Conservation (phyloP, 2,888 invertebrate species). For the Liposcelis brunnea region DNA sequence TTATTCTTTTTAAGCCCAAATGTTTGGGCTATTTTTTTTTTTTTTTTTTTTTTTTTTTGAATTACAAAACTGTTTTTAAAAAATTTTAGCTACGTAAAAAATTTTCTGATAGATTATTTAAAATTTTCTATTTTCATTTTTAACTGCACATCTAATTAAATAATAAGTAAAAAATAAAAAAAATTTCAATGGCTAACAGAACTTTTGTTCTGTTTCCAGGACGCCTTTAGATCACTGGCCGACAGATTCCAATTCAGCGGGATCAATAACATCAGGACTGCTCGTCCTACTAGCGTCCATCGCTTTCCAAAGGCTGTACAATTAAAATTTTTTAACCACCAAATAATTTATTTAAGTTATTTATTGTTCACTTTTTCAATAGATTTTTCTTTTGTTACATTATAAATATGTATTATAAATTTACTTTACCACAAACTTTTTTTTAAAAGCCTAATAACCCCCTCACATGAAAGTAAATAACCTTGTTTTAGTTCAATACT, state of each 20-base stretch:
- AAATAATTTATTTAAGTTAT: background rate
- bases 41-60: too few relatives aligned
- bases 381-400: background rate
- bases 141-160: too few relatives aligned
- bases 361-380: background rate
- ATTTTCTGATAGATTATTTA: too few relatives aligned
- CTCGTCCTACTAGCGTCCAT: background rate
- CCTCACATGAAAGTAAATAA: background rate
- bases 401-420: background rate
- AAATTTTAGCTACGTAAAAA: too few relatives aligned
- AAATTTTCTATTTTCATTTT: too few relatives aligned
- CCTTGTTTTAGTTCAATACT: too few relatives aligned
- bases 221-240: background rate
- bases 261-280: background rate
- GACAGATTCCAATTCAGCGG: background rate
- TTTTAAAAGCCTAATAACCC: background rate
- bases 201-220: background rate
- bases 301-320: background rate
- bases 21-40: too few relatives aligned
- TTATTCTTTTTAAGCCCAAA: too few relatives aligned
- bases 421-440: background rate
- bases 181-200: background rate
- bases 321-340: background rate
- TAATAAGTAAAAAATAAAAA: too few relatives aligned
- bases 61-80: too few relatives aligned